Evolutionary conservation across 2,888 invertebrate genomes (phyloP), one percentile per base, ranked within the genome.

Genomic region (Gastrophysa polygoni): DNA sequence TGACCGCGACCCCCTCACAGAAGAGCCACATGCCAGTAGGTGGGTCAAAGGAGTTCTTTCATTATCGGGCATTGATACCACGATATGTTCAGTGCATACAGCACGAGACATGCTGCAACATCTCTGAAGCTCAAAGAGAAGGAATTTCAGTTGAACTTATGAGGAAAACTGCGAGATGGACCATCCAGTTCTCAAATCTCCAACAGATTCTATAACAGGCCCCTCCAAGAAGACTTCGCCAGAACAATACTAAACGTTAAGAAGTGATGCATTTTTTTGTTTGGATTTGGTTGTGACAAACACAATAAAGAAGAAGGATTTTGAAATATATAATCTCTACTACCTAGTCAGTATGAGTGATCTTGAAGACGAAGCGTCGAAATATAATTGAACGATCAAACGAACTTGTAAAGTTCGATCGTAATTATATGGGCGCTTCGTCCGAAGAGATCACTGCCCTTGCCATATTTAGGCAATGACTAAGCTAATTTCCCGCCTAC

Each of bases 41-140:
- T 71, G 69, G 69, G 48, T 71, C n/a, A 71, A 68, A 47, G 43
- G 14, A 11, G 50, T 59, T 18, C 47, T 71, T 8, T 38, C 29
- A n/a, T 14, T 24, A 7, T 57, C 60, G 14, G 68, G 72, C 14
- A 57, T 71, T n/a, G 66, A 70, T 34, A 57, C 52, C 6, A 14
- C 11, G 11, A 28, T 47, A n/a, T n/a, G n/a, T 61, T 64, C 49
- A 51, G 34, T 10, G 20, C 52, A 4, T 57, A 64, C 38, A 51
- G 51, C 21, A 56, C 56, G 3, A 32, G 64, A 28, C 64, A 64
- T 58, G 61, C 61, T 24, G 18, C 61, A 2, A 62, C 61, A 20
- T n/a, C n/a, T 64, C 64, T 11, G 61, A 61, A 38, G 64, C 64
- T 32, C 11, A 17, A 3, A 16, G 46, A 34, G 14, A 20, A 17